Evolutionary conservation across 2,797 vertebrate species (phyloP).

Genomic region (Sebastolobus altivelis): DNA sequence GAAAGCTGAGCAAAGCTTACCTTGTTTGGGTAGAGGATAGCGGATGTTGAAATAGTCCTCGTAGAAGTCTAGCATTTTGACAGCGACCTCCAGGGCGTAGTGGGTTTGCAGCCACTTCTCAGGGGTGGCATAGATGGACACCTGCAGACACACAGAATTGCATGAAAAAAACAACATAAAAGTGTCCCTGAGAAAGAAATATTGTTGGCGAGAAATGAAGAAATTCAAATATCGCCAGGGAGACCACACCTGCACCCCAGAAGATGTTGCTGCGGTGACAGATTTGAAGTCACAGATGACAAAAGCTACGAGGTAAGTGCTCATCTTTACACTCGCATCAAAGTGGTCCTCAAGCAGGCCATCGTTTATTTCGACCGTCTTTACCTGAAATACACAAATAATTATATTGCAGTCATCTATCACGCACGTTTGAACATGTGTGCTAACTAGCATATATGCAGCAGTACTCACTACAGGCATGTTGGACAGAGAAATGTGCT

Average conservation of each 20-base stretch:
- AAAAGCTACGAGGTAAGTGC: slow-evolving; percentile 86
- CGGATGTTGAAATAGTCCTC: slow-evolving; percentile 87
- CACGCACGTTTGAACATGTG: background rate
- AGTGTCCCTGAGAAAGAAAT: background rate
- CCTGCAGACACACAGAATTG: slow-evolving; percentile 61
- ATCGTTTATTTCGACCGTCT: slow-evolving; percentile 70
- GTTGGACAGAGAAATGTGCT: slow-evolving; percentile 84
- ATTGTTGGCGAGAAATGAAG: background rate
- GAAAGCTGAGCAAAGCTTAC: slow-evolving; percentile 49
- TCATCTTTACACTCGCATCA: slow-evolving; percentile 85
- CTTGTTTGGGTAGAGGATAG: slow-evolving; percentile 88
- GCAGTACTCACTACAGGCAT: slow-evolving; percentile 84
- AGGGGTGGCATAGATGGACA: slow-evolving; percentile 85
- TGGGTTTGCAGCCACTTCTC: slow-evolving; percentile 85
- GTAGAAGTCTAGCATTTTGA: slow-evolving; percentile 88
- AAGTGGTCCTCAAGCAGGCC: slow-evolving; percentile 85
- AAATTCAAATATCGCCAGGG: background rate
- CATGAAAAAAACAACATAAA: background rate
- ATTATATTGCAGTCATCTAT: background rate
- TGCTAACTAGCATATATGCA: background rate
- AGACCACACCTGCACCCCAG: slow-evolving; percentile 82
- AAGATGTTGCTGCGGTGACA: slow-evolving; percentile 78
- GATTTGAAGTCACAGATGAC: slow-evolving; percentile 87
- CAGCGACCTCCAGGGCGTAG: slow-evolving; percentile 85
- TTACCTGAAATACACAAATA: slow-evolving; percentile 71